Base-by-base conservation (phyloP, 2,113 vertebrate genomes). In the Chaetops frenatus region DNA sequence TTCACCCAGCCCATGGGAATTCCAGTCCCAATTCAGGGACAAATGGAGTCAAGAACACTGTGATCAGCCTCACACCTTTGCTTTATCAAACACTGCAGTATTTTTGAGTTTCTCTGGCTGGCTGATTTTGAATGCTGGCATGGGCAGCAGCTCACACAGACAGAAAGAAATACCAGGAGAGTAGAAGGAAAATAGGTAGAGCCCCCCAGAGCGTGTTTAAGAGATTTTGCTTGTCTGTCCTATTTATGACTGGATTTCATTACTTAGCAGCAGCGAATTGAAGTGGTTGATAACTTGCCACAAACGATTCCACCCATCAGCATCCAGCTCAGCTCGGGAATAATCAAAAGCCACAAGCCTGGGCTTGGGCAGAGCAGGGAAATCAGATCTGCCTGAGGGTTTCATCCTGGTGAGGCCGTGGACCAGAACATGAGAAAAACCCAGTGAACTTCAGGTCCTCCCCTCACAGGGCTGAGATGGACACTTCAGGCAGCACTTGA, bases 201-300 rank as follows among this genome's bases (percentile, higher is more conserved):
- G 78, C 19, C 79, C 74, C 51, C 74, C 58, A 22, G 77, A 92
- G 66, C 58, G 1, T 21, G 38, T 90, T 94, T 88, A 92, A 93
- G 64, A 82, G 88, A 93, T 92, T 92, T 79, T 91, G 62, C 92
- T 82, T 85, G 64, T 95, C 90, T 91, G 76, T 83, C 91, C 93
- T 58, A 93, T 95, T 94, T 95, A 92, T 82, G 83, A 83, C 51
- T 80, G 58, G 53, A 90, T 95, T 95, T 92, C 79, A 88, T 73
- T 93, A 94, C 90, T 90, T 94, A 96, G 79, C 74, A 91, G 90
- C 78, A 83, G 66, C 60, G 82, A 92, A 92, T 25, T 83, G 91
- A 90, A 90, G 89, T 64, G 74, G 71, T 66, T 85, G 81, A 86
- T 90, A 95, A 83, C 57, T 81, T 80, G 74, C 71, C 90, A 90